phyloP scores from a whole-genome alignment of 2,797 vertebrate genomes.

The Otolemur crassicaudatus region DNA sequence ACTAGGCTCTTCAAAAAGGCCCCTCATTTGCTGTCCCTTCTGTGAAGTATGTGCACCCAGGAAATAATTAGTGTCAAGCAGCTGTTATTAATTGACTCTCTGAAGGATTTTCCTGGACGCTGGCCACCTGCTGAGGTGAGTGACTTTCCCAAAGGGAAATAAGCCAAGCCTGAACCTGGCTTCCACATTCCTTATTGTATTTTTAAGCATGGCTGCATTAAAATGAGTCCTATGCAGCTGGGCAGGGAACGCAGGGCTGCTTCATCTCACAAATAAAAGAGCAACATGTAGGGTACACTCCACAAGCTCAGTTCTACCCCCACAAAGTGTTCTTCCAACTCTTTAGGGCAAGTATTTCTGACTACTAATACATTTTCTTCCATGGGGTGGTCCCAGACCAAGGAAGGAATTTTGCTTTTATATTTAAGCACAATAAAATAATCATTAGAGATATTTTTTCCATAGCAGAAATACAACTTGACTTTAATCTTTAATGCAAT shows the following conservation, averaged over 20 bases:
- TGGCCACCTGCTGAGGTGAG: conserved; percentile 1
- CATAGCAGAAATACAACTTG: neutral
- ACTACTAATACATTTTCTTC: neutral
- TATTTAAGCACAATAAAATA: neutral
- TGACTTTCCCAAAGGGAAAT: conserved; percentile 39
- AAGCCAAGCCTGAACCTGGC: neutral
- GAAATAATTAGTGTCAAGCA: conserved; percentile 34
- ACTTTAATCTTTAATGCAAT: neutral
- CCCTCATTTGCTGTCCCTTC: conserved; percentile 35
- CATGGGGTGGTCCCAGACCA: neutral
- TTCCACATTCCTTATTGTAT: neutral
- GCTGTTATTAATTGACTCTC: conserved; percentile 38
- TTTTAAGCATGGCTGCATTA: neutral
- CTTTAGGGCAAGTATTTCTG: neutral
- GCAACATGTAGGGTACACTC: neutral
- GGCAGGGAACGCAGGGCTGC: neutral
- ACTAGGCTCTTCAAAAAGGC: conserved; percentile 23
- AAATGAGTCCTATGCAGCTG: neutral
- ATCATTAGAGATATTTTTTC: neutral
- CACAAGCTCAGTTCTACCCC: neutral
- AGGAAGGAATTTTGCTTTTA: neutral
- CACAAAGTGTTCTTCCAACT: neutral
- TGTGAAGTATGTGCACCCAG: conserved; percentile 18
- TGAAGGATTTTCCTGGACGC: conserved; percentile 45
- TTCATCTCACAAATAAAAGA: conserved; percentile 1